These are phyloP conservation scores for Portunus trituberculatus DNA, from an alignment of 1,140 invertebrate species.

Conservation along the genomic window DNA sequence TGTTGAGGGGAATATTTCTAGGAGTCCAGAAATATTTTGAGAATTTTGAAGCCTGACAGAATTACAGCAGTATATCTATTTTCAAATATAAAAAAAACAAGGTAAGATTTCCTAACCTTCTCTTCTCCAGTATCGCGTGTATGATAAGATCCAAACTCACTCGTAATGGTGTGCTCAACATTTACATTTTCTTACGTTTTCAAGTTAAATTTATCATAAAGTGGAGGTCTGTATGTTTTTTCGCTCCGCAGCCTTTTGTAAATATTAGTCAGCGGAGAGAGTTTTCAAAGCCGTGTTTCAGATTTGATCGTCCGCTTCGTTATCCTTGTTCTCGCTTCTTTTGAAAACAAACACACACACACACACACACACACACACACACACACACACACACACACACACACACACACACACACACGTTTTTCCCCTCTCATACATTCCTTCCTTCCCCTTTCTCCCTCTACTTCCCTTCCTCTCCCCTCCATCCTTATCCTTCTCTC, in stretches of 20 bases:
- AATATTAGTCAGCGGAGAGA: background rate
- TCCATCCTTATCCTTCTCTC: background rate
- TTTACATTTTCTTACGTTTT: background rate
- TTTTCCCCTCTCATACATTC: background rate
- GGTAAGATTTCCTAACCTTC: too few relatives aligned
- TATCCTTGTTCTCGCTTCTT: background rate
- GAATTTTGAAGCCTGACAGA: too few relatives aligned
- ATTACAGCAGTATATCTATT: too few relatives aligned
- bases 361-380: slow-evolving; percentile 17
- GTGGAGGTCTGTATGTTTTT: background rate
- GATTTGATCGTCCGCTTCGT: slow-evolving; percentile 8
- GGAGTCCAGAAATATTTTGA: too few relatives aligned
- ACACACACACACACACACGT: background rate
- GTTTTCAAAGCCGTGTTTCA: background rate
- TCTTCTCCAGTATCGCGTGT: too few relatives aligned
- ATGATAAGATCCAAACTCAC: background rate
- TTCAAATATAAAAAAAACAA: too few relatives aligned
- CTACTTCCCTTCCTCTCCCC: background rate
- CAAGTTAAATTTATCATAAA: background rate
- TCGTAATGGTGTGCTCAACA: background rate
- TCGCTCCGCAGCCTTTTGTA: slow-evolving; percentile 8
- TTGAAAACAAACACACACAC: background rate
- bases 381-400: background rate
- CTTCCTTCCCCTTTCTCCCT: background rate
- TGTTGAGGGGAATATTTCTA: too few relatives aligned